Evolutionary conservation across 2,888 invertebrate species (phyloP).

Genomic region (Drosophila bunnanda): DNA sequence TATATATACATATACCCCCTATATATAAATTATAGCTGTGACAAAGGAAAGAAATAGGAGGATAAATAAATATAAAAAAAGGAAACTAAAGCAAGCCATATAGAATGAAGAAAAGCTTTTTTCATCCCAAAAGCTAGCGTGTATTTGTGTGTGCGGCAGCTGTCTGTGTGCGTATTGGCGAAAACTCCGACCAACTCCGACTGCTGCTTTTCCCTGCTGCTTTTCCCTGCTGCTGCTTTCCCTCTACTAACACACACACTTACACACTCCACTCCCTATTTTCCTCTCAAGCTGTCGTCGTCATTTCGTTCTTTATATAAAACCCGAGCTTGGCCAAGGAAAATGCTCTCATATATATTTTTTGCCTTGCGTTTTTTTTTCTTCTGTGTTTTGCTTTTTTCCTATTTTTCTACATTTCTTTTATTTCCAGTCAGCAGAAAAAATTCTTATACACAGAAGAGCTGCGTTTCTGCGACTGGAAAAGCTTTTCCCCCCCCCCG

Average conservation of each 20-base stretch:
- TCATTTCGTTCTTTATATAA: slow-evolving; percentile 66
- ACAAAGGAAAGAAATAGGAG: slow-evolving; percentile 21
- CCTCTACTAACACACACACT: slow-evolving; percentile 21
- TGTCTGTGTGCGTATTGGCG: slow-evolving; percentile 80
- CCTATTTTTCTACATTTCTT: slow-evolving; percentile 60
- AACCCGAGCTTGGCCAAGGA: slow-evolving; percentile 60
- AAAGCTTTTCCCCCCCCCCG: slow-evolving; percentile 58
- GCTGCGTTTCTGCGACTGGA: slow-evolving; percentile 54
- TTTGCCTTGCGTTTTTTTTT: slow-evolving; percentile 34
- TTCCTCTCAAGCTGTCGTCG: slow-evolving; percentile 46
- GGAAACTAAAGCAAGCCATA: slow-evolving; percentile 44
- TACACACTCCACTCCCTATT: slow-evolving; percentile 46
- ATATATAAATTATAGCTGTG: slow-evolving; percentile 39
- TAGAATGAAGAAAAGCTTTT: slow-evolving; percentile 71
- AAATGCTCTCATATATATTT: slow-evolving; percentile 50
- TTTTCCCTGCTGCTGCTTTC: slow-evolving; percentile 15
- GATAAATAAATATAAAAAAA: slow-evolving; percentile 12
- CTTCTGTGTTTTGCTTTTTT: slow-evolving; percentile 31
- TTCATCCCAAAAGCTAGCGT: slow-evolving; percentile 52
- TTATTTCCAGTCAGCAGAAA: slow-evolving; percentile 73
- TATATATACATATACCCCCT: not conserved
- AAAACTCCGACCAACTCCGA: slow-evolving; percentile 49
- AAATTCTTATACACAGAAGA: slow-evolving; percentile 68
- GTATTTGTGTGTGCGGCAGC: slow-evolving; percentile 65
- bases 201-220: slow-evolving; percentile 18